Evolutionary conservation across 1,140 invertebrate species (phyloP), one percentile per base, ranked within the genome.

Genomic region (Drosophila truncata): DNA sequence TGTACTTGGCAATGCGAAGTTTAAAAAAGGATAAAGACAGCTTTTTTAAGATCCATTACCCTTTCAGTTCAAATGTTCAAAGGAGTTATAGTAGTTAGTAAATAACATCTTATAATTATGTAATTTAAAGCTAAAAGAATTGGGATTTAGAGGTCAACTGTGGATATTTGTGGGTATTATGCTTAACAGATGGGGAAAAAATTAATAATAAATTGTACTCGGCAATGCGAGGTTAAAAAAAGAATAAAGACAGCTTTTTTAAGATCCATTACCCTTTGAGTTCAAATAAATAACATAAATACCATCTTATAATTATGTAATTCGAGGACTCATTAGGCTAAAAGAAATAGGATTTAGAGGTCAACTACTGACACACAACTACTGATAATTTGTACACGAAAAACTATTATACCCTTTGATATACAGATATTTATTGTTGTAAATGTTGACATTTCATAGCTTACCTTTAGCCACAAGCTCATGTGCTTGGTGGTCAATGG

Each of bases 391-490:
- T 20, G n/a, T 9, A 37, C 31, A 23, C 20, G 14, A 25, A 23
- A 55, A n/a, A n/a, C n/a, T n/a, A n/a, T 9, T 23, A 49, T 29
- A 29, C 25, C 47, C 25, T 18, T n/a, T 27, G 14, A 49, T 49
- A 29, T 18, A 59, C 10, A 14, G 18, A 25, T n/a, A 18, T 42
- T 10, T 42, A 18, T 42, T 4, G 23, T 25, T 20, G 33, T 23
- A 46, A 50, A 35, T 63, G 61, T 63, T 67, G 13, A 65, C 35
- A 61, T 37, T 37, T 65, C 10, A 63, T 44, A 66, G 66, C 82
- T 84, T 84, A 84, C 82, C 82, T 84, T 85, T 59, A 77, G 67
- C 35, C 62, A 77, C 46, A 77, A 81, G 82, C 82, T 67, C 72
- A 72, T 69, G 46, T 70, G 78, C 80, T 70, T 80, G 64, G 42